Evolutionary conservation across 2,113 vertebrate species (phyloP).

Genomic region (Eulacestoma nigropectus): DNA sequence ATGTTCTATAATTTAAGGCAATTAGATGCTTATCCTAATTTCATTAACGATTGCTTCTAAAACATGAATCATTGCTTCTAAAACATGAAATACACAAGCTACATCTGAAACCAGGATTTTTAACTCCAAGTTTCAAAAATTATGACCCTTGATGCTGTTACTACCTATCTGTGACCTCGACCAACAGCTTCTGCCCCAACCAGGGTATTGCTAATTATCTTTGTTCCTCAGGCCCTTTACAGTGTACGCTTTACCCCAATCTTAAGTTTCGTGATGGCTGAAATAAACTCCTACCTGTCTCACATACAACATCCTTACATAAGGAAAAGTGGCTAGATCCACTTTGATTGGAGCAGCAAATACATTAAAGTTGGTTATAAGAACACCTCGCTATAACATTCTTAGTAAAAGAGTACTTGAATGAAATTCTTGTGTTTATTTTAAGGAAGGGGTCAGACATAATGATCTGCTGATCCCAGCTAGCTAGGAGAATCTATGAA

Average conservation of each 20-base stretch:
- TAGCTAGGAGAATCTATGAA: not conserved
- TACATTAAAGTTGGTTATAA: not conserved
- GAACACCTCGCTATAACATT: not conserved
- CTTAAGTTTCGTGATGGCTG: not conserved
- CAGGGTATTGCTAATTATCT: not conserved
- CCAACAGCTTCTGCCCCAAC: not conserved
- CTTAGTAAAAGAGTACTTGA: not conserved
- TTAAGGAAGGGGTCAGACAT: not conserved
- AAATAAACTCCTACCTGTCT: not conserved
- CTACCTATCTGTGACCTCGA: not conserved
- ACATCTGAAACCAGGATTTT: not conserved
- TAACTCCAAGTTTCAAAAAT: not conserved
- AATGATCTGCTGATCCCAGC: not conserved
- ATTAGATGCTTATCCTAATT: not conserved
- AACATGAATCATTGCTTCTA: not conserved
- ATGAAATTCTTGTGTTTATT: not conserved
- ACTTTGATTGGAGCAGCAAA: not conserved
- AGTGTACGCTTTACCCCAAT: not conserved
- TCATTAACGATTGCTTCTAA: not conserved
- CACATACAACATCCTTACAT: not conserved
- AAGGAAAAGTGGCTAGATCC: not conserved
- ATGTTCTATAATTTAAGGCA: not conserved
- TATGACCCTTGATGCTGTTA: not conserved
- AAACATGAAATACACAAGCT: not conserved
- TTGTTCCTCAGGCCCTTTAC: not conserved